Percentiles rank a stretch among this genome's conserved stretches.
These are phyloP conservation scores for Oceanodroma leucorhoa DNA, from an alignment of 2,797 vertebrate species.

Conservation along the genomic window DNA sequence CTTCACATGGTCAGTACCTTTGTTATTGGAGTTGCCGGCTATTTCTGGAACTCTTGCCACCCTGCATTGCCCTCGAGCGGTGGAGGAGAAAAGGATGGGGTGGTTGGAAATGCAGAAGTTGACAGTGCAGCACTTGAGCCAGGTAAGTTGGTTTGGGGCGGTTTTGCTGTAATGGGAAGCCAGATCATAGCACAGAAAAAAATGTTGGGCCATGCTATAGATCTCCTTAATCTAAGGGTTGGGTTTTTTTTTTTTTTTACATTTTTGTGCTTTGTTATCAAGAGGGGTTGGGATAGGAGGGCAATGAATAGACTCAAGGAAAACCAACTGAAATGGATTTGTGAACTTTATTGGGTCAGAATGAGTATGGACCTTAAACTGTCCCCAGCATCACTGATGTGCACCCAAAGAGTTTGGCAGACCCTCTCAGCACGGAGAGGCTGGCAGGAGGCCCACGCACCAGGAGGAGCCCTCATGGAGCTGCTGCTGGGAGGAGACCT, in stretches of 20 bases:
- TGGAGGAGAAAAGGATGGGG: background rate
- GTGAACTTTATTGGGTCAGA: fast-evolving
- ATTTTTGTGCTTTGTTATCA: too few relatives aligned
- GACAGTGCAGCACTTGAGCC: fast-evolving
- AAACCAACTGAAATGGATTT: background rate
- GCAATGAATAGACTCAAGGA: background rate
- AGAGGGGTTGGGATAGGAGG: background rate
- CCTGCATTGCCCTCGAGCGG: background rate
- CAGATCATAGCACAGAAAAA: background rate
- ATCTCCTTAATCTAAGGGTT: too few relatives aligned
- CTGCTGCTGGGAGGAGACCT: too few relatives aligned
- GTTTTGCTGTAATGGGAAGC: background rate
- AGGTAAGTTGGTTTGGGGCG: background rate
- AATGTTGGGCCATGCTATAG: fast-evolving
- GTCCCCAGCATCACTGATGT: fast-evolving
- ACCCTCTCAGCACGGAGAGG: fast-evolving
- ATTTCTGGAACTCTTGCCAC: background rate
- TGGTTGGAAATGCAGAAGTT: fast-evolving
- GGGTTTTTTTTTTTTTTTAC: too few relatives aligned
- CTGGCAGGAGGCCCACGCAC: too few relatives aligned
- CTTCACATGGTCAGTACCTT: background rate
- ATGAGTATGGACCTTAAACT: fast-evolving
- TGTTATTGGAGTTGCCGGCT: fast-evolving
- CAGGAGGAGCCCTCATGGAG: background rate
- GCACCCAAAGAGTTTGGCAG: background rate